A percentile compares a stretch with the other conserved stretches of the same genome.
phyloP scores from a whole-genome alignment of 2,797 vertebrate species.

The Clarias laeviceps region DNA sequence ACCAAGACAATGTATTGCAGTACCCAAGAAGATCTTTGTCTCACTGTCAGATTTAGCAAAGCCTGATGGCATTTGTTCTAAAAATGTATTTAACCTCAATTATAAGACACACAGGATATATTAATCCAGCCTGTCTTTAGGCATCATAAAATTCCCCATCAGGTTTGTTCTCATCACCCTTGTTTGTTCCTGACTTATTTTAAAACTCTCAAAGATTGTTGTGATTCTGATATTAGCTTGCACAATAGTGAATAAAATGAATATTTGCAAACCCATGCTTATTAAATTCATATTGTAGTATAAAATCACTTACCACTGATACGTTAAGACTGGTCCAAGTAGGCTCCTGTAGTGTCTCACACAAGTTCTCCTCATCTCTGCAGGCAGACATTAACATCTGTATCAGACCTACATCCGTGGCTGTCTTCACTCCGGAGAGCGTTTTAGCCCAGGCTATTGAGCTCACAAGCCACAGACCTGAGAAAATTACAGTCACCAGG shows the following conservation, averaged over 20 bases:
- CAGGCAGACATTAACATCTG: constrained; percentile 92
- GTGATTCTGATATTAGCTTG: background rate
- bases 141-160: background rate
- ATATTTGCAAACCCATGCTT: background rate
- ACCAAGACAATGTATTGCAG: background rate
- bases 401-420: constrained; percentile 87
- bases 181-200: background rate
- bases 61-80: background rate
- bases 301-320: constrained; percentile 83
- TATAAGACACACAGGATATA: background rate
- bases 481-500: constrained; percentile 90
- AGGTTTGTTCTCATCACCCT: too few relatives aligned
- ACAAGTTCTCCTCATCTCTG: constrained; percentile 87
- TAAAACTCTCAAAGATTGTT: background rate
- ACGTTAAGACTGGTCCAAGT: constrained; percentile 92
- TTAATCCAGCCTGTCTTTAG: background rate
- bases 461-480: constrained; percentile 91
- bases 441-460: constrained; percentile 94
- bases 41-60: background rate
- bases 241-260: background rate
- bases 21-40: background rate
- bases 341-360: constrained; percentile 82
- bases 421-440: constrained; percentile 89
- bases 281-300: background rate
- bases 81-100: background rate